Evolutionary conservation across 2,113 vertebrate genomes (phyloP), one percentile per base, ranked within the genome.

Genomic region (Pao palembangensis): DNA sequence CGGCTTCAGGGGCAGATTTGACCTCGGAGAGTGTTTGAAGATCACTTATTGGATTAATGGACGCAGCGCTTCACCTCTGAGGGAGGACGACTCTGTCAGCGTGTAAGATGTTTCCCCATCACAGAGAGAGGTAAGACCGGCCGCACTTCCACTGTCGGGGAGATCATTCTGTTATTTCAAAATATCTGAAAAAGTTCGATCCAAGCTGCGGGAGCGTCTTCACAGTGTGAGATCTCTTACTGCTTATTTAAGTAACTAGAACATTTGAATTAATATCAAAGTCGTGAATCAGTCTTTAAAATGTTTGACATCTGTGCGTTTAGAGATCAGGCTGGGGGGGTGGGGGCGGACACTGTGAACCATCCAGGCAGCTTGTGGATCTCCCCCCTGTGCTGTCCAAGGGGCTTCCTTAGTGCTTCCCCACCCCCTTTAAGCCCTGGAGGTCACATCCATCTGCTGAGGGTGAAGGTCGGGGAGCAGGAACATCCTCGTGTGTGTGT

Each of bases 51-150:
- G 31, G 31, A 5, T 57, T 51, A 31, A 59, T 55, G 59, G 23
- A 58, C 13, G 15, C 20, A 38, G 34, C 8, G 34, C 34, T 38
- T 2, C 34, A 12, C 1, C 8, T 38, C 8, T 38, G 34, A 12
- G 90, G 88, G 88, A 81, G 78, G 76, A 79, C 73, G 71, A 58
- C 56, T 67, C 55, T 4, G n/a, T 73, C 70, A 61, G 67, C 73
- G 81, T 87, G 48, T 89, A 88, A 92, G 83, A 92, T 92, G 91
- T 92, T 75, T 90, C 75, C 87, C 51, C 87, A 89, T 61, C 91
- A 92, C 79, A 91, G 91, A 91, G 91, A 92, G 85, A 91, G 91
- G 91, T 92, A 88, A 64, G 81, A 43, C 11, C 19, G 19, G n/a
- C 31, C 34, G n/a, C 2, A 23, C 21, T 23, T 23, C 5, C 8